These are phyloP conservation scores for Psephotus haematonotus DNA, from an alignment of 2,113 vertebrate genomes.

Conservation along the genomic window DNA sequence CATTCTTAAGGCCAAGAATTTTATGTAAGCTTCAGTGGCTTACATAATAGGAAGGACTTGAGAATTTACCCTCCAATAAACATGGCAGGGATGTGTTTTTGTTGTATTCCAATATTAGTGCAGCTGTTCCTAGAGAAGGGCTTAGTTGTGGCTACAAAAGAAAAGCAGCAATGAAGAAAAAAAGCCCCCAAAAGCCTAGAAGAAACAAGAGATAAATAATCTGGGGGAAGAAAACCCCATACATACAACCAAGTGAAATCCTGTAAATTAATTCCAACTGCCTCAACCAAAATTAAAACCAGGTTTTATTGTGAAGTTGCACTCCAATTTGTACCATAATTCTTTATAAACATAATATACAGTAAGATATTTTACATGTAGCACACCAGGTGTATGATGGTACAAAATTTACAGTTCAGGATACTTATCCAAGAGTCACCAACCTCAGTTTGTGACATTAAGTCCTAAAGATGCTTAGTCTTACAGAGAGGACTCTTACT, in stretches of 20 bases:
- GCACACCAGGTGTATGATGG: background rate
- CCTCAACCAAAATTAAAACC: conserved; percentile 8
- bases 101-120: background rate
- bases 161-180: background rate
- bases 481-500: background rate
- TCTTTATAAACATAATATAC: conserved; percentile 68
- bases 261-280: background rate
- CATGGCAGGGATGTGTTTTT: background rate
- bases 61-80: background rate
- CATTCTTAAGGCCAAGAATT: background rate
- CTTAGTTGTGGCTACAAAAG: background rate
- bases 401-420: conserved; percentile 73
- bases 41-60: background rate
- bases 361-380: conserved; percentile 61
- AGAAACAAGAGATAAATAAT: background rate
- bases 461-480: background rate
- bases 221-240: accelerated
- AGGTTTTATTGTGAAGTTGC: conserved; percentile 41
- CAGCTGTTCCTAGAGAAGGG: background rate
- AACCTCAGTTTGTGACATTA: background rate
- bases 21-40: background rate
- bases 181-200: background rate
- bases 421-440: background rate
- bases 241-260: background rate
- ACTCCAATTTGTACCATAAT: conserved; percentile 24